Evolutionary conservation across 2,797 vertebrate species (phyloP).

Genomic region (Tauraco hartlaubi): DNA sequence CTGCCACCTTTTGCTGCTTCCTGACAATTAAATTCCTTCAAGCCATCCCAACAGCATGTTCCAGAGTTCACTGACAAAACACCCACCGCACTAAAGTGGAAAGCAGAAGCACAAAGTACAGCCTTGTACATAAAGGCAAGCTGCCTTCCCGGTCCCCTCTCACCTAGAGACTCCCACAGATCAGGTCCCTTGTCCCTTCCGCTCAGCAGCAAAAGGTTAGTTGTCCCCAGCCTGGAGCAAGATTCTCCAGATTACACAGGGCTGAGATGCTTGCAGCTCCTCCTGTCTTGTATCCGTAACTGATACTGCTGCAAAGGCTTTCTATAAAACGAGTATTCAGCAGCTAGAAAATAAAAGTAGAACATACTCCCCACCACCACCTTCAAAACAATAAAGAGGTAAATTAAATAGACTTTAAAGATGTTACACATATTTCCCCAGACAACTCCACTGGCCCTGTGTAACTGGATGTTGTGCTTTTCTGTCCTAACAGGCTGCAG

Average conservation of each 20-base stretch:
- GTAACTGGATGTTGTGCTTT: background rate
- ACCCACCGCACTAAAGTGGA: accelerated
- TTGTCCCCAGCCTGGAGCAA: background rate
- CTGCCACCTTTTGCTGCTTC: background rate
- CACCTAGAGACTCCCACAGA: background rate
- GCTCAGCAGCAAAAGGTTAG: background rate
- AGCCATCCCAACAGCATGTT: background rate
- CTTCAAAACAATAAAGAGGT: background rate
- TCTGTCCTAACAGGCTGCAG: background rate
- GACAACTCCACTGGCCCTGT: background rate
- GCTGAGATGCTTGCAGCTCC: background rate
- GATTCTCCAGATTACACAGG: background rate
- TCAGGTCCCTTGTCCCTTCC: background rate
- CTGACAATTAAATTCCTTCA: background rate
- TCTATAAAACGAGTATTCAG: background rate
- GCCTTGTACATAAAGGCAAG: background rate
- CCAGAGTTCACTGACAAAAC: background rate
- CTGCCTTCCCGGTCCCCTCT: background rate
- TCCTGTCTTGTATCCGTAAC: background rate
- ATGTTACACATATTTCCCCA: background rate
- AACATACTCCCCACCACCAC: background rate
- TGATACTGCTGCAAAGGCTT: background rate
- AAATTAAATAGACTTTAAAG: background rate
- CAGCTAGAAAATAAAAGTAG: background rate
- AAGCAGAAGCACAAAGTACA: background rate